phyloP scores from a whole-genome alignment of 2,797 vertebrate species.

The Lagorchestes hirsutus region DNA sequence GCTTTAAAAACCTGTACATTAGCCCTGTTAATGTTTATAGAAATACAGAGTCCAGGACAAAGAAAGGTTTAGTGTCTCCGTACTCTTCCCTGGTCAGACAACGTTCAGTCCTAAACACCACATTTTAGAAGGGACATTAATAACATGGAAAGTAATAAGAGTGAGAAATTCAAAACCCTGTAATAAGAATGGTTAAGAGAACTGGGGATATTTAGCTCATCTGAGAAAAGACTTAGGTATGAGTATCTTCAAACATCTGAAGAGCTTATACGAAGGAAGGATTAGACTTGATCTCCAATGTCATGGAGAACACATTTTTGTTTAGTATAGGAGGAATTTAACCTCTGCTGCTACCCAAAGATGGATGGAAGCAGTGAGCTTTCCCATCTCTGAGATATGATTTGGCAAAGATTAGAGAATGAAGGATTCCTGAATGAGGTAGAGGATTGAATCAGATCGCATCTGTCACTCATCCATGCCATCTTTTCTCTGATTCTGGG shows the following conservation, averaged over 20 bases:
- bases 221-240: neutral
- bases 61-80: neutral
- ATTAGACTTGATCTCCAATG: neutral
- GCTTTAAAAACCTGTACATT: neutral
- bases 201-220: neutral
- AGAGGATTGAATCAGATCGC: neutral
- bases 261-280: neutral
- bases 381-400: neutral
- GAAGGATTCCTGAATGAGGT: neutral
- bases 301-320: neutral
- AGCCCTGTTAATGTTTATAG: neutral
- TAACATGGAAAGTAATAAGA: neutral
- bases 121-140: neutral
- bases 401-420: neutral
- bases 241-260: neutral
- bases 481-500: neutral
- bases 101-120: neutral
- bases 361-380: neutral
- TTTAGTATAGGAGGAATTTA: neutral
- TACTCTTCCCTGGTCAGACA: neutral
- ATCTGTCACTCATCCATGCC: neutral
- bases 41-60: neutral
- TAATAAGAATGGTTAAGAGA: neutral
- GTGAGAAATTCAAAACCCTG: neutral
- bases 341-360: neutral